A percentile compares a stretch with the other conserved stretches of the same genome.
Conservation (phyloP, 2,888 invertebrate genomes). For the Prionchulus punctatus region DNA sequence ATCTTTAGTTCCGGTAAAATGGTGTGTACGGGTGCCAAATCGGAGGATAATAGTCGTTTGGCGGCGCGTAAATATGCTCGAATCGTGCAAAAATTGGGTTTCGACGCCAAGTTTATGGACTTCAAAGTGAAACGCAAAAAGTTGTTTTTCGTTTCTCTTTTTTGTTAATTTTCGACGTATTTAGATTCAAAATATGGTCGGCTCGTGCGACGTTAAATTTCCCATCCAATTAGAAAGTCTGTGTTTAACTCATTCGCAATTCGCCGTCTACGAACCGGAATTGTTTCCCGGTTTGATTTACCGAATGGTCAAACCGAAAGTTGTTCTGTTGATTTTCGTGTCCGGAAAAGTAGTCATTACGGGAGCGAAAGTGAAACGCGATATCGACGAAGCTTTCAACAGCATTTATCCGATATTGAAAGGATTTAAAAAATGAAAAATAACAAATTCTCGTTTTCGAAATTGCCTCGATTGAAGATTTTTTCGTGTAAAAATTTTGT, state of each 20-base stretch:
- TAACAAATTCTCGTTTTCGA: neutral
- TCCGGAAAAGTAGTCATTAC: conserved; percentile 97
- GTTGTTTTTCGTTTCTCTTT: neutral
- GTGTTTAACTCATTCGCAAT: conserved; percentile 63
- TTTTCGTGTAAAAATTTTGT: too few species aligned
- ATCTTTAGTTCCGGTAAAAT: conserved; percentile 71
- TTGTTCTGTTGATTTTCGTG: conserved; percentile 91
- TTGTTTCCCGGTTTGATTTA: conserved; percentile 96
- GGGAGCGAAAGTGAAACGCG: conserved; percentile 71
- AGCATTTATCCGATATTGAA: conserved; percentile 86
- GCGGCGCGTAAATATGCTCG: conserved; percentile 65
- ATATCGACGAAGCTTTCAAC: conserved; percentile 79
- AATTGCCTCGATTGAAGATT: too few species aligned
- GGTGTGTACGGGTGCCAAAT: conserved; percentile 72
- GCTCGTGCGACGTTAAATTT: conserved; percentile 69
- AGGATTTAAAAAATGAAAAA: conserved; percentile 68
- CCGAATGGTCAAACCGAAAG: conserved; percentile 83
- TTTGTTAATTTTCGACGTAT: conserved; percentile 47
- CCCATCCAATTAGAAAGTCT: conserved; percentile 62
- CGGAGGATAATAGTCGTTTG: conserved; percentile 58
- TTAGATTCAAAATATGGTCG: conserved; percentile 71
- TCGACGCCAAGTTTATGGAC: conserved; percentile 41
- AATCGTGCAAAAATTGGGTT: conserved; percentile 63
- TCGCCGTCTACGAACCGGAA: conserved; percentile 84
- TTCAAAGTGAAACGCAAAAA: conserved; percentile 31